Percentiles rank a stretch among this genome's conserved stretches.
These are phyloP conservation scores for Linnaemya tessellans DNA, from an alignment of 2,888 invertebrate species.

Conservation along the genomic window DNA sequence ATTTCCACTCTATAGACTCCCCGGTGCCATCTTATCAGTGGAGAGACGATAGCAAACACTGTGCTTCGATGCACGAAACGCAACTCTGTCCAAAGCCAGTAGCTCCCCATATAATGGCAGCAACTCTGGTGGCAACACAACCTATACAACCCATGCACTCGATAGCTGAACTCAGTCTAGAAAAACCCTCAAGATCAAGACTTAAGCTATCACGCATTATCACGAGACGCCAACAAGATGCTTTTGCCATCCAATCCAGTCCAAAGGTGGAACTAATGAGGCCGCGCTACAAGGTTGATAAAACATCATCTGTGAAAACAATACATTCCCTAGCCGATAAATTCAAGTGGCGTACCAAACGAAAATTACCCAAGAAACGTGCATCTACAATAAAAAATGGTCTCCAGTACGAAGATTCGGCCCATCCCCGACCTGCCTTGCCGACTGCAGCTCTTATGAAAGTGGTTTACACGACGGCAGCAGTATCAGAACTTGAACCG, in stretches of 20 bases:
- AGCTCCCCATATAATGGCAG: constrained; percentile 68
- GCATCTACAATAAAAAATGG: constrained; percentile 2
- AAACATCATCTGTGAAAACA: constrained; percentile 62
- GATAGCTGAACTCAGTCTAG: constrained; percentile 72
- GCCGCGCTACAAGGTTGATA: constrained; percentile 59
- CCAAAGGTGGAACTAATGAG: constrained; percentile 73
- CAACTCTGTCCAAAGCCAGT: constrained; percentile 72
- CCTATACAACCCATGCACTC: constrained; percentile 73
- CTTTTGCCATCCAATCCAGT: constrained; percentile 59
- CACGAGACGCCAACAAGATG: constrained; percentile 76
- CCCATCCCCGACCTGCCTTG: neutral
- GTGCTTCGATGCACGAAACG: constrained; percentile 70
- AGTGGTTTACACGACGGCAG: constrained; percentile 60
- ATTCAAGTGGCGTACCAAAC: constrained; percentile 73
- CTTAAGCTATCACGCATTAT: constrained; percentile 79
- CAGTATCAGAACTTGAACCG: constrained; percentile 44
- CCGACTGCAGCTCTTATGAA: constrained; percentile 61
- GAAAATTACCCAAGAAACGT: constrained; percentile 56
- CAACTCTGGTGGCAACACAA: constrained; percentile 68
- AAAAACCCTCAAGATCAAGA: constrained; percentile 73
- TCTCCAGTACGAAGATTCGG: constrained; percentile 8
- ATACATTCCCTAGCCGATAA: constrained; percentile 70
- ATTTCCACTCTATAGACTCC: constrained; percentile 69
- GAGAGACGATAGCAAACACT: constrained; percentile 48
- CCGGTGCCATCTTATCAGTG: constrained; percentile 25